Percentiles rank a stretch among this genome's conserved stretches.
Conservation (phyloP, 2,888 invertebrate genomes). For the Ormyrus rosae region DNA sequence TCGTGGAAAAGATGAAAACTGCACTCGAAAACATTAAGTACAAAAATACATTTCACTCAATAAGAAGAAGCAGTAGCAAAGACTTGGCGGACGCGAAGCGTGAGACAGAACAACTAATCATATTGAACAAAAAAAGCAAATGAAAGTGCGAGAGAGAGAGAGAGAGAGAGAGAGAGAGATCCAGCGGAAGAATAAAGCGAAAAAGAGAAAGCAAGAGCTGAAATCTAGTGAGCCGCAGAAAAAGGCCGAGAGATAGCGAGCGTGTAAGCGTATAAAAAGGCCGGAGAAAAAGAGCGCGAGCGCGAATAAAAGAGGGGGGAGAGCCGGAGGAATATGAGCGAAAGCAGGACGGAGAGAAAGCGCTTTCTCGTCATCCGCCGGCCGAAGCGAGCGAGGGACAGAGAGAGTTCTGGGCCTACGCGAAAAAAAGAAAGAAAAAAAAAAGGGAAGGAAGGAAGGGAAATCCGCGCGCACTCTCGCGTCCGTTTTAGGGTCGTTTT, state of each 20-base stretch:
- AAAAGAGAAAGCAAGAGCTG: conserved; percentile 1
- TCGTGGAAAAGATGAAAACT: too few relatives aligned
- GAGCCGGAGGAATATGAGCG: conserved; percentile 29
- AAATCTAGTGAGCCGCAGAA: background rate
- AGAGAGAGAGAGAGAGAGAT: too few relatives aligned
- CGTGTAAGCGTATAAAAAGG: conserved; percentile 18
- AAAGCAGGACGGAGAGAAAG: conserved; percentile 7
- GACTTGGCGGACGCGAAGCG: too few relatives aligned
- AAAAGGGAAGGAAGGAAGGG: conserved; percentile 9
- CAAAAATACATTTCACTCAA: too few relatives aligned
- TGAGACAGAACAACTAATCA: too few relatives aligned
- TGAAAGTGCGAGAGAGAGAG: too few relatives aligned
- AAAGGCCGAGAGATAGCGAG: background rate
- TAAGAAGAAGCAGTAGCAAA: too few relatives aligned
- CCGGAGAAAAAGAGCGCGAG: conserved; percentile 13
- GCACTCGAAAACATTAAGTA: too few relatives aligned
- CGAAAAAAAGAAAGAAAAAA: conserved; percentile 13
- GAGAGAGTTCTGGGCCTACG: background rate
- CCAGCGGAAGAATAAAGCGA: background rate
- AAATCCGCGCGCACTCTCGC: conserved; percentile 41
- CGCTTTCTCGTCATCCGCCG: conserved; percentile 51
- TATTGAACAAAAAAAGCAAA: background rate
- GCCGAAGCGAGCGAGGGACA: too few relatives aligned
- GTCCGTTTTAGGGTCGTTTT: conserved; percentile 48
- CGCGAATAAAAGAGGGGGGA: background rate